A percentile compares a stretch with the other conserved stretches of the same genome.
Conservation (phyloP, 2,888 invertebrate genomes). For the Caenorhabditis sinica region DNA sequence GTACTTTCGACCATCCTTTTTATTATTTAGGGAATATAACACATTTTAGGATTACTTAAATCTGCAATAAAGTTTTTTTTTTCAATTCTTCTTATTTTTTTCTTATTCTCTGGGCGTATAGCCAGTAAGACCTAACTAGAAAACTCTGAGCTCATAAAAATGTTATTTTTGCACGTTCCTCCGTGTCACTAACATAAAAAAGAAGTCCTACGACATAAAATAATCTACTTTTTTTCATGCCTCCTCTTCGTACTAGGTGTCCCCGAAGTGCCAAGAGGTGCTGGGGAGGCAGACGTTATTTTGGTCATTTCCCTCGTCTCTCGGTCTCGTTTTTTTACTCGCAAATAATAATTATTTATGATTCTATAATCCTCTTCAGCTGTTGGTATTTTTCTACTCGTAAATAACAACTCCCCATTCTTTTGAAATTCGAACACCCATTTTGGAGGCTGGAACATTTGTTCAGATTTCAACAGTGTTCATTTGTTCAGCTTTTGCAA, state of each 20-base stretch:
- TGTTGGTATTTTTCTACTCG: slow-evolving; percentile 14
- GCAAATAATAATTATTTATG: slow-evolving; percentile 56
- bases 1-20: neutral
- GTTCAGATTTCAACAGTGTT: neutral
- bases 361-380: slow-evolving; percentile 44
- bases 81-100: no score
- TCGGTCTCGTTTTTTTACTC: slow-evolving; percentile 25
- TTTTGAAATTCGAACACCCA: slow-evolving; percentile 13
- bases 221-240: slow-evolving; percentile 18
- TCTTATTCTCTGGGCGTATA: no score
- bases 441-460: neutral
- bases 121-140: no score
- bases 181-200: neutral
- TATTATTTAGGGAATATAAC: neutral
- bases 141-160: no score
- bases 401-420: slow-evolving; percentile 16
- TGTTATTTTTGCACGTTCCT: neutral
- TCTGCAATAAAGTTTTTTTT: neutral
- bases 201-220: slow-evolving; percentile 26
- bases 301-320: slow-evolving; percentile 32
- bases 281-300: slow-evolving; percentile 34
- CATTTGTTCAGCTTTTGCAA: neutral
- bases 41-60: neutral
- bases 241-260: slow-evolving; percentile 22
- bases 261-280: slow-evolving; percentile 37